Conservation (phyloP, 2,888 invertebrate genomes). For the Dione juno region DNA sequence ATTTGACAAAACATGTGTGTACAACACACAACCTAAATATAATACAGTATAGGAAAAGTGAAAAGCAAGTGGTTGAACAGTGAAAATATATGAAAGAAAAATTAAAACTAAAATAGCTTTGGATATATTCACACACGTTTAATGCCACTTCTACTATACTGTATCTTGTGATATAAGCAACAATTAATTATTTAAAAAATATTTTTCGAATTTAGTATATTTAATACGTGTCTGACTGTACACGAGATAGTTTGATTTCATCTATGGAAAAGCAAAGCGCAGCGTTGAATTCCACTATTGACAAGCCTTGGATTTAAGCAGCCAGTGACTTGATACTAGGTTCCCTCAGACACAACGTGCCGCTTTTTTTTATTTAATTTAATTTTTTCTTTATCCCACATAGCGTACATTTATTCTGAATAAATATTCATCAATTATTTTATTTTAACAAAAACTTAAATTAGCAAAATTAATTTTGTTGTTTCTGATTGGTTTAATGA, state of each 20-base stretch:
- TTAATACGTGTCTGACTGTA: not conserved
- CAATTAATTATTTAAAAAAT: not conserved
- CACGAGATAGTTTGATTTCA: too few relatives aligned
- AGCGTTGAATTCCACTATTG: too few relatives aligned
- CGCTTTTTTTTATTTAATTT: not conserved
- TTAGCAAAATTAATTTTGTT: not conserved
- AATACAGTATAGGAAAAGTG: conserved; percentile 4
- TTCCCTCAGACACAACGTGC: too few relatives aligned
- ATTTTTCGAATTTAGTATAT: not conserved
- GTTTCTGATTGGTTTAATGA: not conserved
- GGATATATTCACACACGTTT: not conserved
- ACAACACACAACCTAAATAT: conserved; percentile 3
- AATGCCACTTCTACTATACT: conserved; percentile 12
- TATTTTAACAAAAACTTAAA: not conserved
- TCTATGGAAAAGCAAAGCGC: too few relatives aligned
- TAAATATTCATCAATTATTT: not conserved
- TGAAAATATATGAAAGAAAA: not conserved
- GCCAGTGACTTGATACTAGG: too few relatives aligned
- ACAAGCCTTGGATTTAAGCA: too few relatives aligned
- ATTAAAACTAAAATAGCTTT: conserved; percentile 16
- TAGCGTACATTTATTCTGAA: not conserved
- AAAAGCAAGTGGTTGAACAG: not conserved
- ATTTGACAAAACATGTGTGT: conserved; percentile 7
- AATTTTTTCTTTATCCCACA: not conserved
- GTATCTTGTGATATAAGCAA: not conserved